These are phyloP conservation scores for Mormyrus iriodes DNA, from an alignment of 2,113 vertebrate genomes.

Conservation along the genomic window DNA sequence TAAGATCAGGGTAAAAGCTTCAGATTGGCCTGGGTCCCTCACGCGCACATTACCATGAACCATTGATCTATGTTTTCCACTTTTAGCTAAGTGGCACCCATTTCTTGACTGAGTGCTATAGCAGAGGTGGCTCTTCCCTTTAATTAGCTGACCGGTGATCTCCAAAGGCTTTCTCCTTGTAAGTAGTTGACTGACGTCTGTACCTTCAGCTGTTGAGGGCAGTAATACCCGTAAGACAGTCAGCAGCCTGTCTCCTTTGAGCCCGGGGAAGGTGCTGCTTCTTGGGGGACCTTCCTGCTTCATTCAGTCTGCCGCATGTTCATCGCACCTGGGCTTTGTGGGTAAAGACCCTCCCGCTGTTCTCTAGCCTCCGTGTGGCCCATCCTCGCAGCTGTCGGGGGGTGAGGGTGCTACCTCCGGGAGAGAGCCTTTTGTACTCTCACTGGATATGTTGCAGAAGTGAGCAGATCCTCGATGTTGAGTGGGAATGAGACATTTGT, in stretches of 20 bases:
- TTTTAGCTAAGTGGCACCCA: not conserved
- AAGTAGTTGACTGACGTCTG: not conserved
- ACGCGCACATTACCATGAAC: not conserved
- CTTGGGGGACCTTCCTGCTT: not conserved
- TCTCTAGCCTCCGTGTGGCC: not conserved
- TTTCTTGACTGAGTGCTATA: not conserved
- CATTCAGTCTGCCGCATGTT: not conserved
- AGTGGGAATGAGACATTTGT: not conserved
- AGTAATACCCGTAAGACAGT: not conserved
- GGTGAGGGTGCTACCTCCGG: not conserved
- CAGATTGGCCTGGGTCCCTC: not conserved
- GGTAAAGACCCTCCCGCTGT: not conserved
- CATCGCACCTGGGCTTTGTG: not conserved
- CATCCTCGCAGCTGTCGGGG: not conserved
- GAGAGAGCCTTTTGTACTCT: not conserved
- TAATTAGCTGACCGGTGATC: not conserved
- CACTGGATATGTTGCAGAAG: not conserved
- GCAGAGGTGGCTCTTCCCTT: not conserved
- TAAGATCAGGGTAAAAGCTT: not conserved
- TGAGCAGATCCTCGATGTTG: not conserved
- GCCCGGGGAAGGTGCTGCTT: not conserved
- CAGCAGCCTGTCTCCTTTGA: not conserved
- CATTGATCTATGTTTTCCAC: not conserved
- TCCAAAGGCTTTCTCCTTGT: not conserved
- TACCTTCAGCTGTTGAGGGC: not conserved